These are phyloP conservation scores for Dasypus novemcinctus DNA, from an alignment of 2,113 vertebrate species.

Conservation along the genomic window DNA sequence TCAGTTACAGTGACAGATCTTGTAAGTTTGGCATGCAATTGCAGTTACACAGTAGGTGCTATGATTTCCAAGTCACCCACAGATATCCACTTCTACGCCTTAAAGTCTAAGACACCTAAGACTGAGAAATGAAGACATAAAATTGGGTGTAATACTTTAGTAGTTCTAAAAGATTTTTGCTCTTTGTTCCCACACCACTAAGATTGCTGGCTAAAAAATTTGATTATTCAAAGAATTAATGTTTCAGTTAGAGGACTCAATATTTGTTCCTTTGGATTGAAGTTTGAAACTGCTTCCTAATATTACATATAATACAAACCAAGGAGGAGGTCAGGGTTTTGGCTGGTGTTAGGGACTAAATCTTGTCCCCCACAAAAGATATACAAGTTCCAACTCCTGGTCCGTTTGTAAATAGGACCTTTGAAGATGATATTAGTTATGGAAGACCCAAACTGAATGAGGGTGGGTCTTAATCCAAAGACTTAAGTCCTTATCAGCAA, in stretches of 20 bases:
- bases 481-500: too few species aligned
- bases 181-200: background rate
- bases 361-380: too few species aligned
- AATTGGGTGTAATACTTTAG: background rate
- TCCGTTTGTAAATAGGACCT: too few species aligned
- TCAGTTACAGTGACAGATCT: background rate
- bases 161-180: background rate
- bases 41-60: background rate
- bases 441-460: too few species aligned
- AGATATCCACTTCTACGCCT: background rate
- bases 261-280: background rate
- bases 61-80: background rate
- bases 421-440: too few species aligned
- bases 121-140: background rate
- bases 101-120: background rate
- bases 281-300: background rate
- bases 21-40: background rate
- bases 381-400: too few species aligned
- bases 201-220: background rate
- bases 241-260: background rate
- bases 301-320: background rate
- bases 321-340: background rate
- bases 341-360: background rate
- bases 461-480: too few species aligned
- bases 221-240: background rate